Conservation (phyloP, 1,140 invertebrate species). For the Pogonognathellus flavescens region DNA sequence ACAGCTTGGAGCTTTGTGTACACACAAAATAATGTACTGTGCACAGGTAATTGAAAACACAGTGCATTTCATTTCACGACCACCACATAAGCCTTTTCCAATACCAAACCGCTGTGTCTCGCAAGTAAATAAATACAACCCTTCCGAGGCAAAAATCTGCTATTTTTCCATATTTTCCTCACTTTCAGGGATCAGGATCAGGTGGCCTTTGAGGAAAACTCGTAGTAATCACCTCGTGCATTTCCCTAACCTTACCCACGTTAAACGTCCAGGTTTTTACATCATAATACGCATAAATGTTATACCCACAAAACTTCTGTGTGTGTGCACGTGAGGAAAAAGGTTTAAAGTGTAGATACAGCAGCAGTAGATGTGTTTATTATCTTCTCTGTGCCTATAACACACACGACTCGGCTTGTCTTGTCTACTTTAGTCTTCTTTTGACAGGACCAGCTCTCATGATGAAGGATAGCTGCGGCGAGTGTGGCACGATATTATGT, state of each 20-base stretch:
- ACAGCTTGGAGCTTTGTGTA: no score
- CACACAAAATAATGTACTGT: no score
- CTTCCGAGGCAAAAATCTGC: not conserved
- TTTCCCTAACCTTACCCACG: constrained; percentile 21
- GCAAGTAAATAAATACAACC: not conserved
- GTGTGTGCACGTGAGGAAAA: no score
- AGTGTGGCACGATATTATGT: constrained; percentile 26
- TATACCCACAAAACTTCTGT: no score
- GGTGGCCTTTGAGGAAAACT: constrained; percentile 13
- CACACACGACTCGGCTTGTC: no score
- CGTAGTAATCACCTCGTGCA: not conserved
- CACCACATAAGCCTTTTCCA: no score
- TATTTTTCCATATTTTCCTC: not conserved
- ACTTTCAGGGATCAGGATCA: not conserved
- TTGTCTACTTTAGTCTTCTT: not conserved
- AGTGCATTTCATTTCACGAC: no score
- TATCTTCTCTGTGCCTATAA: no score
- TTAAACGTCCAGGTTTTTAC: not conserved
- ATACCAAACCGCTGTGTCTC: no score
- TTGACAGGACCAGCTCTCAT: constrained; percentile 15
- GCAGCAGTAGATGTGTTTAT: no score
- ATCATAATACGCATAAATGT: not conserved
- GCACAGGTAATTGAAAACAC: no score
- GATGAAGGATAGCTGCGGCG: constrained; percentile 12
- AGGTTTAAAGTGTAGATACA: no score